Percentiles rank a stretch among this genome's conserved stretches.
Conservation (phyloP, 2,797 vertebrate genomes). For the Setipinna tenuifilis region DNA sequence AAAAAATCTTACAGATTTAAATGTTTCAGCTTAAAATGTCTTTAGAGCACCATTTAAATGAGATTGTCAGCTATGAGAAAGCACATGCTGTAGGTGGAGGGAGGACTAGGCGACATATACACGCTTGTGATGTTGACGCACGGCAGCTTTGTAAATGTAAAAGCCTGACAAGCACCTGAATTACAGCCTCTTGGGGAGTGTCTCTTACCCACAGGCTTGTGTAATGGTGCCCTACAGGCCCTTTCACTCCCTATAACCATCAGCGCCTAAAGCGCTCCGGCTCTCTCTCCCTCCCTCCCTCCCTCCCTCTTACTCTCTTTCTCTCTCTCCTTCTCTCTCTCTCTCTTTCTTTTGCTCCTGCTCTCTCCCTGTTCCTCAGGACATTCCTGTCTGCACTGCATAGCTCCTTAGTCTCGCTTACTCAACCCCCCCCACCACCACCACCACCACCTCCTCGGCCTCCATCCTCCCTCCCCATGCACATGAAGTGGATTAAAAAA, state of each 20-base stretch:
- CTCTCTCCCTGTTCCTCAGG: conserved; percentile 48
- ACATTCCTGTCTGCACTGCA: conserved; percentile 47
- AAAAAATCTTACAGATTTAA: neutral
- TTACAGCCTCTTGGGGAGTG: conserved; percentile 29
- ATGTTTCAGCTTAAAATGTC: neutral
- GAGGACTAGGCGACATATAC: neutral
- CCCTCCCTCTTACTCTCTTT: conserved; percentile 34
- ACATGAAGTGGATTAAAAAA: conserved; percentile 49
- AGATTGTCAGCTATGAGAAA: neutral
- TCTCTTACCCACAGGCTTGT: conserved; percentile 42
- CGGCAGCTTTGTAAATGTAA: neutral
- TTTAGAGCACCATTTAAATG: neutral
- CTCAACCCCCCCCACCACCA: conserved; percentile 31
- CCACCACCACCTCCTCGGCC: conserved; percentile 35
- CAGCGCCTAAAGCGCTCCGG: conserved; percentile 5
- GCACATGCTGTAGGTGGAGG: neutral
- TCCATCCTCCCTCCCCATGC: conserved; percentile 34
- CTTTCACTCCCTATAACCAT: conserved; percentile 49
- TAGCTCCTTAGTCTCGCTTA: conserved; percentile 14
- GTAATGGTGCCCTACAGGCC: conserved; percentile 48
- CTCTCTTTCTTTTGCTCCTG: neutral
- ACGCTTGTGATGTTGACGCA: neutral
- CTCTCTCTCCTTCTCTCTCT: neutral
- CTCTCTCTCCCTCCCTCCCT: conserved; percentile 32
- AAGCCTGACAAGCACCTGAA: conserved; percentile 33